A percentile compares a stretch with the other conserved stretches of the same genome.
Evolutionary conservation across 2,797 vertebrate species (phyloP).

Genomic region (Smutsia gigantea): DNA sequence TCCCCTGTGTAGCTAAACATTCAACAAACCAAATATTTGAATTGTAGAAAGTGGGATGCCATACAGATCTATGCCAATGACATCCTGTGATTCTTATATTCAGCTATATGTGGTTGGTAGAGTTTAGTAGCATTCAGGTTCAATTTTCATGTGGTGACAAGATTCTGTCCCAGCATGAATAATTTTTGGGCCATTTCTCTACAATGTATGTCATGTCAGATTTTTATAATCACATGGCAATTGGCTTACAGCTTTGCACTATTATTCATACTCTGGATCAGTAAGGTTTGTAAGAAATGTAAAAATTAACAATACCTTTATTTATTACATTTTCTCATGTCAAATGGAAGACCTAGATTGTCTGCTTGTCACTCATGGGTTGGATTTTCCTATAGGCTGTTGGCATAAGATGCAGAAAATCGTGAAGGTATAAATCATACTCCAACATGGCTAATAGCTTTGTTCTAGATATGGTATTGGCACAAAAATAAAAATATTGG

Average conservation of each 20-base stretch:
- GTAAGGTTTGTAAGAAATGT: conserved; percentile 76
- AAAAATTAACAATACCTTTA: conserved; percentile 80
- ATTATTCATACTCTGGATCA: conserved; percentile 73
- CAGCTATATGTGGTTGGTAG: neutral
- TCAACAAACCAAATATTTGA: neutral
- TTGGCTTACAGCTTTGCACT: conserved; percentile 69
- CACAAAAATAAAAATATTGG: conserved; percentile 68
- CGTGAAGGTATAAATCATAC: conserved; percentile 83
- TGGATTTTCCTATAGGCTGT: conserved; percentile 71
- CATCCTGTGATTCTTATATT: conserved; percentile 56
- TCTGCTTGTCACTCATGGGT: conserved; percentile 59
- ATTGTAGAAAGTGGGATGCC: neutral
- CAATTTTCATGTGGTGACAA: conserved; percentile 78
- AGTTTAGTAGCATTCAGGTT: conserved; percentile 78
- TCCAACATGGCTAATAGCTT: conserved; percentile 49
- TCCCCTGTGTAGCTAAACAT: neutral
- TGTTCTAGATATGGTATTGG: conserved; percentile 72
- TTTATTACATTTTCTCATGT: conserved; percentile 79
- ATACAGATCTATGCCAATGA: conserved; percentile 46
- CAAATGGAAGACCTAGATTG: conserved; percentile 76
- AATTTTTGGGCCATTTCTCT: conserved; percentile 77
- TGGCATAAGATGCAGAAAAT: conserved; percentile 76
- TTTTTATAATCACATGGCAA: conserved; percentile 79
- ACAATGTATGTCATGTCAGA: conserved; percentile 76
- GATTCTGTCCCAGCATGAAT: conserved; percentile 65